These are phyloP conservation scores for Hiodon alosoides DNA, from an alignment of 2,113 vertebrate species.

Conservation along the genomic window DNA sequence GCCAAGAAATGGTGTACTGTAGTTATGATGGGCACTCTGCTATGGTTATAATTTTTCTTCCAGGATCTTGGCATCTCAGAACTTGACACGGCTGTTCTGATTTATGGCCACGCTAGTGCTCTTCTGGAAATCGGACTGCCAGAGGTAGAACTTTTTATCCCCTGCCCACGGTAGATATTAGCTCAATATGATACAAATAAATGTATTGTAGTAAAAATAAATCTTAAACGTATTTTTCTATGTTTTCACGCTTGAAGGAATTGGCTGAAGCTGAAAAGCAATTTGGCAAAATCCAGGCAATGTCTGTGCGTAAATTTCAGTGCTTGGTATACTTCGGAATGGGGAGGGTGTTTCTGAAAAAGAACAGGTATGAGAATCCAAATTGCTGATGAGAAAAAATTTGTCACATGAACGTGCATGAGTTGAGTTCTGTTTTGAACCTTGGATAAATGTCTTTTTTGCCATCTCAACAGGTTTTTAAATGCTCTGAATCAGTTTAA, in stretches of 20 bases:
- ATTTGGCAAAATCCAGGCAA: constrained; percentile 69
- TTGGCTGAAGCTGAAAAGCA: constrained; percentile 70
- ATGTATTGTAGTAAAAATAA: neutral
- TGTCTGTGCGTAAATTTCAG: constrained; percentile 68
- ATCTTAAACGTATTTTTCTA: neutral
- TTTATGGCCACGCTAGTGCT: constrained; percentile 75
- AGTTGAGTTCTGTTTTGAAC: neutral
- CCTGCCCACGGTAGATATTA: neutral
- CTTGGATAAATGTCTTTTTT: neutral
- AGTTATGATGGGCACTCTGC: too few species aligned
- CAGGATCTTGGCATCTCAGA: constrained; percentile 69
- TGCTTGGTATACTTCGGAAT: constrained; percentile 77
- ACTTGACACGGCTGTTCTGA: constrained; percentile 70
- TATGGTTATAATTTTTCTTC: constrained; percentile 2
- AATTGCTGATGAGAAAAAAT: neutral
- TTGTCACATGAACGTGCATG: neutral
- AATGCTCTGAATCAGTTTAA: constrained; percentile 73
- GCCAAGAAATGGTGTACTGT: too few species aligned
- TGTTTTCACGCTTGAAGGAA: constrained; percentile 59
- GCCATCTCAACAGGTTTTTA: constrained; percentile 62
- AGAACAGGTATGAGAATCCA: constrained; percentile 72
- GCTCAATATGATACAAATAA: neutral
- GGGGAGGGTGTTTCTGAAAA: constrained; percentile 75
- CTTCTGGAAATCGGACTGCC: constrained; percentile 78
- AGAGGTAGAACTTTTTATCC: constrained; percentile 63